A percentile compares a stretch with the other conserved stretches of the same genome.
These are phyloP conservation scores for Idaea aversata DNA, from an alignment of 2,888 invertebrate genomes.

Conservation along the genomic window DNA sequence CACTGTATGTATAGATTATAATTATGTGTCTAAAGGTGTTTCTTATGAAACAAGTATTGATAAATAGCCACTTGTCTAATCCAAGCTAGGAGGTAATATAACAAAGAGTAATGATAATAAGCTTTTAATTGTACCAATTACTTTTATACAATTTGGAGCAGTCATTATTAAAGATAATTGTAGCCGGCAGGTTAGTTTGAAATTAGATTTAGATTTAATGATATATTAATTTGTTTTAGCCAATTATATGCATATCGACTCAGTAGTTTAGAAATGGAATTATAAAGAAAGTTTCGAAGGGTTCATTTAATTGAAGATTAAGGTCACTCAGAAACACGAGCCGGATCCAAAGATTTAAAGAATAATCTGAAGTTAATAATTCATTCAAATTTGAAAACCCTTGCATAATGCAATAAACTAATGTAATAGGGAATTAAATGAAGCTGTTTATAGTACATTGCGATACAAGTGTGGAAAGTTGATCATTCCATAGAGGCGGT, in stretches of 20 bases:
- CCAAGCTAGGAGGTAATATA: background rate
- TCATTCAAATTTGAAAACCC: background rate
- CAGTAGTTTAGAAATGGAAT: background rate
- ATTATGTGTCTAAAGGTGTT: background rate
- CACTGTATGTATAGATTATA: background rate
- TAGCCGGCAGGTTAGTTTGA: background rate
- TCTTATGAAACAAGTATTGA: constrained; percentile 1
- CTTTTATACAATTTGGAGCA: background rate
- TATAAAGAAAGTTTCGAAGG: background rate
- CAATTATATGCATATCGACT: background rate
- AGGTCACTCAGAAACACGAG: background rate
- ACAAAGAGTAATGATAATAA: background rate
- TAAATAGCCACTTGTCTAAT: constrained; percentile 1
- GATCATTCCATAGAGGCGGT: too few species aligned
- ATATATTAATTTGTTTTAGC: constrained; percentile 1
- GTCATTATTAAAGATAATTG: constrained; percentile 1
- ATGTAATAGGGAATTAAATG: background rate
- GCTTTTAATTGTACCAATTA: constrained; percentile 1
- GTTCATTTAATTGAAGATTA: background rate
- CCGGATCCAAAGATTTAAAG: background rate
- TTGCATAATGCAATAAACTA: background rate
- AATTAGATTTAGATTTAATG: background rate
- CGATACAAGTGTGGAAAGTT: too few species aligned
- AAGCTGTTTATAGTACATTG: too few species aligned
- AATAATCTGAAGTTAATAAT: background rate